phyloP scores from a whole-genome alignment of 2,113 vertebrate species.

The Calidris pugnax region DNA sequence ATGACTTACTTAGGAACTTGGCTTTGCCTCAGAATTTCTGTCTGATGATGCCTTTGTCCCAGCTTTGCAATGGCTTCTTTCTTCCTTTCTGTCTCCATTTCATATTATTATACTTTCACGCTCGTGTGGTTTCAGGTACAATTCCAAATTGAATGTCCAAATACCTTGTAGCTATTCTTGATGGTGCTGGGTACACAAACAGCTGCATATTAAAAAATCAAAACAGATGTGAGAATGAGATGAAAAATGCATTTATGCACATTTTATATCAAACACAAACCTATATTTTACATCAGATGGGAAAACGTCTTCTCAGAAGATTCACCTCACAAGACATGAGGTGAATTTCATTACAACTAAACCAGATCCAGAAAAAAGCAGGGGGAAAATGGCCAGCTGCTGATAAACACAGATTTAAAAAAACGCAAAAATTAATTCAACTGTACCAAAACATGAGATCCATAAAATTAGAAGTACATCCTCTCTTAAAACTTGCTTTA shows the following conservation, averaged over 20 bases:
- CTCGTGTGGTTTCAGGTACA: constrained; percentile 11
- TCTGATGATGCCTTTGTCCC: background rate
- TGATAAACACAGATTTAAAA: background rate
- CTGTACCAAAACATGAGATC: background rate
- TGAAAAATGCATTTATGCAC: constrained; percentile 38
- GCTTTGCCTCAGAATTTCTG: background rate
- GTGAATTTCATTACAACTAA: constrained; percentile 31
- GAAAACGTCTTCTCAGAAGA: constrained; percentile 35
- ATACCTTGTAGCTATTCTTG: background rate
- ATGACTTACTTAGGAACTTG: background rate
- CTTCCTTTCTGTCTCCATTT: background rate
- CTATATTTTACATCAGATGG: constrained; percentile 8
- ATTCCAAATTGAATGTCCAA: background rate
- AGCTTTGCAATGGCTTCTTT: background rate
- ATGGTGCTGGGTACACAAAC: background rate
- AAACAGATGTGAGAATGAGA: background rate
- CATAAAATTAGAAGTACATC: background rate
- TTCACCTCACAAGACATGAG: background rate
- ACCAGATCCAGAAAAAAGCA: background rate
- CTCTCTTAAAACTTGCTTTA: background rate
- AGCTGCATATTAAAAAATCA: constrained; percentile 47
- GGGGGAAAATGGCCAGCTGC: background rate
- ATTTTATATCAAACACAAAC: constrained; percentile 33
- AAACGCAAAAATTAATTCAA: background rate
- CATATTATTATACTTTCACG: background rate